Evolutionary conservation across 1,140 invertebrate genomes (phyloP), one percentile per base, ranked within the genome.

Genomic region (Trypoxylus dichotomus): DNA sequence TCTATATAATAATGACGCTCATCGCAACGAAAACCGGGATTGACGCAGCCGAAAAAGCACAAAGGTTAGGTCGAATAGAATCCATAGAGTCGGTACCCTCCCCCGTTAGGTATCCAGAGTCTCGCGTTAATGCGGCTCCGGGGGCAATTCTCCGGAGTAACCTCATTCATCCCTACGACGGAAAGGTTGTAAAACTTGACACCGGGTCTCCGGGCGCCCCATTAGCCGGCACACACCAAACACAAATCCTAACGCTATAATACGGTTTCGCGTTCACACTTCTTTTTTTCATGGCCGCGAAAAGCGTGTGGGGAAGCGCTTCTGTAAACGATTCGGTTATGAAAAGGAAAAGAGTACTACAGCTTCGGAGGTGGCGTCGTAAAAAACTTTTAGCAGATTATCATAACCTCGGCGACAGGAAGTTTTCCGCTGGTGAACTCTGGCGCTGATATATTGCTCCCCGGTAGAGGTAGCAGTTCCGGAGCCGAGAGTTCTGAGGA

Each of bases 361-460:
- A 68, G 60, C 60, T 27, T 3, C 60, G 60, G 60, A 25, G 60
- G 24, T 15, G 24, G 11, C 60, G 60, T 29, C 24, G 60, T 68
- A 68, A 68, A 68, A 68, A 68, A 68, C 27, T 68, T 68, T 29
- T 15, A 68, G 24, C 60, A 68, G 60, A 68, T 68, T 68, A 68
- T 68, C 60, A 68, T 68, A 68, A 68, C 60, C 60, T 21, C 60
- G 60, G 60, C 60, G 60, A 68, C 60, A 68, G 60, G 60, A 68
- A 68, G 60, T 68, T 68, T 68, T 68, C 60, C 60, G 60, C 60
- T 68, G 60, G 60, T 13, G 60, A 68, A 68, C 60, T 68, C 60
- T 24, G 60, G 60, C 13, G 47, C 24, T 68, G 60, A 68, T 68
- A 68, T 68, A 68, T 68, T 68, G 60, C 60, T 68, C 60, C 60